Percentiles rank a stretch among this genome's conserved stretches.
These are phyloP conservation scores for Helostoma temminkii DNA, from an alignment of 2,797 vertebrate genomes.

Conservation along the genomic window DNA sequence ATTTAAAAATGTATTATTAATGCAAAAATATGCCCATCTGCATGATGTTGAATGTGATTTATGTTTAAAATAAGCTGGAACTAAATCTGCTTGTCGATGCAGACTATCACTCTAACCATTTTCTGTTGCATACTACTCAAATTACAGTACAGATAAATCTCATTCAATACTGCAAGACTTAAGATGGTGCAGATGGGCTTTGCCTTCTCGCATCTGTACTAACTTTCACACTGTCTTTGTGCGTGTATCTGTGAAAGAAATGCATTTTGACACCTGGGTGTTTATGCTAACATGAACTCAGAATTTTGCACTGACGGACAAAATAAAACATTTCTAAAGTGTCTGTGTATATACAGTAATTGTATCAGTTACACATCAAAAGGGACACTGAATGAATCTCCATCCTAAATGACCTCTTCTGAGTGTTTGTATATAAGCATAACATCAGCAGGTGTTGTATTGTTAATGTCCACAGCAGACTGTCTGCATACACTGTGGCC, in stretches of 20 bases:
- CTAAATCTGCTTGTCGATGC: conserved; percentile 37
- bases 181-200: conserved; percentile 13
- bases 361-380: conserved; percentile 39
- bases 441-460: conserved; percentile 45
- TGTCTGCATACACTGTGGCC: conserved; percentile 53
- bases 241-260: conserved; percentile 33
- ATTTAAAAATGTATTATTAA: conserved; percentile 9
- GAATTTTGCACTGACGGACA: conserved; percentile 77
- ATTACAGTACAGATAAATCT: conserved; percentile 18
- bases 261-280: conserved; percentile 35
- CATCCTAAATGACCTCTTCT: conserved; percentile 43
- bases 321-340: conserved; percentile 15
- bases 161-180: conserved; percentile 30
- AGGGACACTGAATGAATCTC: conserved; percentile 53
- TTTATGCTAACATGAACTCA: conserved; percentile 62
- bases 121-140: conserved; percentile 15
- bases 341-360: conserved; percentile 1
- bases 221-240: conserved; percentile 23
- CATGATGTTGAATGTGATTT: conserved; percentile 61
- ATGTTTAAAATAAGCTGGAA: conserved; percentile 31
- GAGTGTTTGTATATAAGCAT: conserved; percentile 59
- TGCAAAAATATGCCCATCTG: conserved; percentile 28
- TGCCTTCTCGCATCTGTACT: conserved; percentile 15
- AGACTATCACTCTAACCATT: conserved; percentile 25
- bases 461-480: conserved; percentile 37